phyloP scores from a whole-genome alignment of 2,888 invertebrate genomes.

The Agrotis ipsilon region DNA sequence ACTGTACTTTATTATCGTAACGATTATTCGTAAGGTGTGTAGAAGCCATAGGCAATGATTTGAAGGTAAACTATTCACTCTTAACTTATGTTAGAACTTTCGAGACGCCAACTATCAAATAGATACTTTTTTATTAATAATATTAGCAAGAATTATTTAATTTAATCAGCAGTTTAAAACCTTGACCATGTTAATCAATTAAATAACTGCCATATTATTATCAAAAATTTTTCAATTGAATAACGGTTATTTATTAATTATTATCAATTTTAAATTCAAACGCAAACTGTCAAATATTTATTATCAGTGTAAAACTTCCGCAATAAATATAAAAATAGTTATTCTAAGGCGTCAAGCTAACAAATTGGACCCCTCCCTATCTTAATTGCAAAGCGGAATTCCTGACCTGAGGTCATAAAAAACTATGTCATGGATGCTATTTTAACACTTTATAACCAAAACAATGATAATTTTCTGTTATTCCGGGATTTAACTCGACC shows the following conservation, averaged over 20 bases:
- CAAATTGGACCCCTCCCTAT: constrained; percentile 11
- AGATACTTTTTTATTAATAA: too few relatives aligned
- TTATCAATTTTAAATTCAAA: not conserved
- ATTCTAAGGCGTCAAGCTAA: not conserved
- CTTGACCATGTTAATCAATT: not conserved
- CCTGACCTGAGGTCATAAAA: constrained; percentile 7
- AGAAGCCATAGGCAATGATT: too few relatives aligned
- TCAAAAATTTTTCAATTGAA: not conserved
- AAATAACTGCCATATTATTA: not conserved
- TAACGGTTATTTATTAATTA: not conserved
- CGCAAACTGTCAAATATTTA: not conserved
- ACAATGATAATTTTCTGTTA: constrained; percentile 3
- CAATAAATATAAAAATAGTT: not conserved
- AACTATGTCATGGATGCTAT: constrained; percentile 21
- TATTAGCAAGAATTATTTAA: not conserved
- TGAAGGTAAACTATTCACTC: too few relatives aligned
- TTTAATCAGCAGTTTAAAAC: not conserved
- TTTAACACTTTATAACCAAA: constrained; percentile 1
- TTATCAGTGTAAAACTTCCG: not conserved
- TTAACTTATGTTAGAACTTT: too few relatives aligned
- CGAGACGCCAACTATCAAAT: too few relatives aligned
- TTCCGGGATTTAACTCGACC: not conserved
- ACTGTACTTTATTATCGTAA: too few relatives aligned
- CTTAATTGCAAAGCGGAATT: constrained; percentile 6
- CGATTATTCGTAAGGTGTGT: too few relatives aligned